phyloP scores from a whole-genome alignment of 2,888 invertebrate species.

The Drosophila mulleri region DNA sequence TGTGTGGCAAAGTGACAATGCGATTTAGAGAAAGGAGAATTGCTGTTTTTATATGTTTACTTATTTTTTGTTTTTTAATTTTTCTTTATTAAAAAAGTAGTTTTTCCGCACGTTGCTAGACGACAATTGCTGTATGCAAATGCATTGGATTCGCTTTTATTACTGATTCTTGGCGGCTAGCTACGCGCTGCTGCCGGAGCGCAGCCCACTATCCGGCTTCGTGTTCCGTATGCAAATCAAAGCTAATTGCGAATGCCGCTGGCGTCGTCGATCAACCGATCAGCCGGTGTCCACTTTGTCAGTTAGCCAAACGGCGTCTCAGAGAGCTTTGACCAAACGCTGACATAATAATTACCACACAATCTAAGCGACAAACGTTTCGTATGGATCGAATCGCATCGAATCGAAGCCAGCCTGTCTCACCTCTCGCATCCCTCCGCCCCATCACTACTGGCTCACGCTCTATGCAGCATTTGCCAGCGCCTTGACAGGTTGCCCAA shows the following conservation, averaged over 20 bases:
- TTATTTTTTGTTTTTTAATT: not conserved
- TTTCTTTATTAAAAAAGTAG: not conserved
- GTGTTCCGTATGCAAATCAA: constrained; percentile 50
- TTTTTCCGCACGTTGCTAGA: constrained; percentile 15
- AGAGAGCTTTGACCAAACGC: constrained; percentile 50
- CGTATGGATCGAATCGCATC: not conserved
- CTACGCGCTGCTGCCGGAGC: not conserved
- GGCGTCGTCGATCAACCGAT: constrained; percentile 52
- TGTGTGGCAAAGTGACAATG: no score
- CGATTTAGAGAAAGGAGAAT: not conserved
- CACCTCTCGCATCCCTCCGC: no score
- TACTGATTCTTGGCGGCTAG: constrained; percentile 22
- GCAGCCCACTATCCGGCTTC: constrained; percentile 14
- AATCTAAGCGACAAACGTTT: constrained; percentile 42
- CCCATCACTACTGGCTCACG: not conserved
- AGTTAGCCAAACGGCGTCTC: constrained; percentile 39
- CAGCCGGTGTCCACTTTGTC: constrained; percentile 13
- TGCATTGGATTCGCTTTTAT: constrained; percentile 63
- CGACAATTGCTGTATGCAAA: constrained; percentile 45
- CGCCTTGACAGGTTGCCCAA: constrained; percentile 48
- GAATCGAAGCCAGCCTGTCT: not conserved
- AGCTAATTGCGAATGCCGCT: constrained; percentile 75
- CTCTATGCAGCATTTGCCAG: constrained; percentile 11
- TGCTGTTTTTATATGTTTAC: not conserved
- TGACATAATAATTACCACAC: constrained; percentile 75